These are phyloP conservation scores for Epinephelus cyanopodus DNA, from an alignment of 2,113 vertebrate species.

Conservation along the genomic window DNA sequence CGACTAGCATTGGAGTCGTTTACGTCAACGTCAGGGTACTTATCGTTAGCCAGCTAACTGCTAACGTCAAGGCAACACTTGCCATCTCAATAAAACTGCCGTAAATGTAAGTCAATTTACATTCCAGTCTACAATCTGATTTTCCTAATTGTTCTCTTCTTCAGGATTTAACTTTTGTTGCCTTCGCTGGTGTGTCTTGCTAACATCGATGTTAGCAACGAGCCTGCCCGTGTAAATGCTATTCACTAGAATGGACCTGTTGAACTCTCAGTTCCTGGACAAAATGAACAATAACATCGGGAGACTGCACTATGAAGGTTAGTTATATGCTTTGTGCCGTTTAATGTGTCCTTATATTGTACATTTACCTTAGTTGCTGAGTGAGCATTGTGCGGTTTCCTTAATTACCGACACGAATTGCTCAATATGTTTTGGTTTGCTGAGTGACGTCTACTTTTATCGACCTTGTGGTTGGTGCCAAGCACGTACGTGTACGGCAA, in stretches of 20 bases:
- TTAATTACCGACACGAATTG: too few species aligned
- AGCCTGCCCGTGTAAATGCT: slow-evolving; percentile 90
- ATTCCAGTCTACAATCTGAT: not conserved
- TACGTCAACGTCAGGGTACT: slow-evolving; percentile 2
- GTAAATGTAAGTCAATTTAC: not conserved
- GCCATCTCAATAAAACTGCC: accelerated
- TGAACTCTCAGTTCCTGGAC: slow-evolving; percentile 98
- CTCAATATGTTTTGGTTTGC: slow-evolving; percentile 20
- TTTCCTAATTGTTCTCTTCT: not conserved
- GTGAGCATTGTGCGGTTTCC: not conserved
- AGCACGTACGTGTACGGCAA: not conserved
- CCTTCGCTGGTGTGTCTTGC: slow-evolving; percentile 81
- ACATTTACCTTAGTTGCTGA: not conserved
- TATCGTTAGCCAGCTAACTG: not conserved
- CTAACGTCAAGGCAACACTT: not conserved
- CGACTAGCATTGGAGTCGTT: not conserved
- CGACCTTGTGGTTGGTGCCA: not conserved
- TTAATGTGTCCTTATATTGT: accelerated
- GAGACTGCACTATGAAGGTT: slow-evolving; percentile 93
- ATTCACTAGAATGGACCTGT: slow-evolving; percentile 96
- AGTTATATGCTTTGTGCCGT: not conserved
- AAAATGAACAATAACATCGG: slow-evolving; percentile 98
- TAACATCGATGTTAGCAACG: slow-evolving; percentile 83
- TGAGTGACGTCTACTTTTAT: not conserved
- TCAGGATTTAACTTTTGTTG: slow-evolving; percentile 59